A percentile compares a stretch with the other conserved stretches of the same genome.
Conservation (phyloP, 2,888 invertebrate species). For the Drosophila glabriapex region DNA sequence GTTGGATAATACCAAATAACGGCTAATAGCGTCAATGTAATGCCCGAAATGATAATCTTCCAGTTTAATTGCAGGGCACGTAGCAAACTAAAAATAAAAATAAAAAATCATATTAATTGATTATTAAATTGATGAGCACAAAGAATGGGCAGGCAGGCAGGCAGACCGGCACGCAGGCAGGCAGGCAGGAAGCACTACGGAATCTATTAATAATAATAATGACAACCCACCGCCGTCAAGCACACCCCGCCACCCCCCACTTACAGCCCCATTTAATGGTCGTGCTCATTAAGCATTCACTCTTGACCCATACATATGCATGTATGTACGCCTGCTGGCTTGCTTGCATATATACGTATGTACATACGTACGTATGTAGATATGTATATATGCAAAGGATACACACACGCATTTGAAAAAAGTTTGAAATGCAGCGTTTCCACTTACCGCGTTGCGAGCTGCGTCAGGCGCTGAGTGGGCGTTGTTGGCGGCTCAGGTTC, state of each 20-base stretch:
- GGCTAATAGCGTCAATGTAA: slow-evolving; percentile 79
- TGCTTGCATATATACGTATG: not conserved
- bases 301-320: slow-evolving; percentile 12
- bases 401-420: slow-evolving; percentile 27
- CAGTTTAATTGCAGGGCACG: slow-evolving; percentile 83
- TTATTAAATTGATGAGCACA: slow-evolving; percentile 9
- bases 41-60: slow-evolving; percentile 81
- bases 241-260: not conserved
- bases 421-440: slow-evolving; percentile 12
- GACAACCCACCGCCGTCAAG: slow-evolving; percentile 8
- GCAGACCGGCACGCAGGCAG: not conserved
- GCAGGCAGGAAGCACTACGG: slow-evolving; percentile 11
- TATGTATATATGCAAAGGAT: slow-evolving; percentile 17
- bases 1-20: slow-evolving; percentile 85
- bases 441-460: slow-evolving; percentile 69
- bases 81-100: slow-evolving; percentile 49
- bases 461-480: slow-evolving; percentile 71
- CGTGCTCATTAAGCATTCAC: slow-evolving; percentile 24
- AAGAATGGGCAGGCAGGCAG: not conserved
- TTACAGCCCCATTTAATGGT: not conserved
- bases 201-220: slow-evolving; percentile 54
- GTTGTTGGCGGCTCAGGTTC: slow-evolving; percentile 67
- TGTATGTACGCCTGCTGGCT: not conserved
- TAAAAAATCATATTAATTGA: slow-evolving; percentile 1
- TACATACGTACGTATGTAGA: not conserved